A percentile compares a stretch with the other conserved stretches of the same genome.
Conservation (phyloP, 1,140 invertebrate genomes). For the Drosophila lacertosa region DNA sequence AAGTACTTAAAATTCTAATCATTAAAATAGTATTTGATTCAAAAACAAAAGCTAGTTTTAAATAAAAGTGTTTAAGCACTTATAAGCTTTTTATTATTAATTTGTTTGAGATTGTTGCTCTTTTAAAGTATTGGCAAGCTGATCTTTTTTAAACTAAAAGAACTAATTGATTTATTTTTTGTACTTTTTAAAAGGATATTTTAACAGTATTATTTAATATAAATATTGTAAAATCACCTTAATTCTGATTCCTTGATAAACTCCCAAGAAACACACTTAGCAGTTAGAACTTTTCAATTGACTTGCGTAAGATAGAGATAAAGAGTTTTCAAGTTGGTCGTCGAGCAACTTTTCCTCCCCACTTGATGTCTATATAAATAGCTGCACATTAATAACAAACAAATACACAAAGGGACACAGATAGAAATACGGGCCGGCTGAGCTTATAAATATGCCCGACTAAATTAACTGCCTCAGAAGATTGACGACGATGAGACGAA, state of each 20-base stretch:
- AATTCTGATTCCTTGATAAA: too few relatives aligned
- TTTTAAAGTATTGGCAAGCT: too few relatives aligned
- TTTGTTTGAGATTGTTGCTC: too few relatives aligned
- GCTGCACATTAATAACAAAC: conserved; percentile 38
- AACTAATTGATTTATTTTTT: too few relatives aligned
- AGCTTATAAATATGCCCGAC: conserved; percentile 37
- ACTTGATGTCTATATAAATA: conserved; percentile 40
- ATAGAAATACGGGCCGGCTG: conserved; percentile 1
- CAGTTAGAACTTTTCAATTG: background rate
- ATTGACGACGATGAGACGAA: conserved; percentile 33
- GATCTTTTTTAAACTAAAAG: too few relatives aligned
- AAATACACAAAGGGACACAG: conserved; percentile 16
- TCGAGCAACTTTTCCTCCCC: conserved; percentile 9
- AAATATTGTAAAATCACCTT: too few relatives aligned
- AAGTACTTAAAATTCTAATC: too few relatives aligned
- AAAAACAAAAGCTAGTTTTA: background rate
- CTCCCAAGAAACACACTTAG: background rate
- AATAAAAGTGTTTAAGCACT: too few relatives aligned
- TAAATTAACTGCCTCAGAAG: conserved; percentile 47
- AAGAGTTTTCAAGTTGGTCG: conserved; percentile 4
- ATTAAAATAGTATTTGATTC: background rate
- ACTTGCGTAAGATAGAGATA: background rate
- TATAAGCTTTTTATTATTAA: too few relatives aligned
- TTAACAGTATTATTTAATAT: too few relatives aligned
- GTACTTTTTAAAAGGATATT: too few relatives aligned